These are phyloP conservation scores for Oscarella lobularis DNA, from an alignment of 37 sponge, comb jelly and placozoan species.

Conservation along the genomic window DNA sequence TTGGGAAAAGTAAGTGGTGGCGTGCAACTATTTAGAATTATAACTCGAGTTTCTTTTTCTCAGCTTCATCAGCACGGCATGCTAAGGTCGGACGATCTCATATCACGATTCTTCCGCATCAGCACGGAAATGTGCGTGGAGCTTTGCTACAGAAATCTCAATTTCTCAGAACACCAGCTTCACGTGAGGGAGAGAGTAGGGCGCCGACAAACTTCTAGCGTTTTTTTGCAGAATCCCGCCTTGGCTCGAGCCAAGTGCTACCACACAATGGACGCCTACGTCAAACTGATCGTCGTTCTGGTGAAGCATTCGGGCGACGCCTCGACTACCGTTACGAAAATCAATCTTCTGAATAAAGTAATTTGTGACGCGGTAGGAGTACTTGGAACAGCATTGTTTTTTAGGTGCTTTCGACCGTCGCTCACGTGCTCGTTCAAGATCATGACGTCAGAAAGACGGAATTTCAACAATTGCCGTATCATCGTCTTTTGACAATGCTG, in stretches of 20 bases:
- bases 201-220: too few relatives aligned
- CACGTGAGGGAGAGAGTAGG: too few relatives aligned
- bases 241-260: constrained; percentile 91
- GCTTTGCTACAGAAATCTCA: constrained; percentile 85
- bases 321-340: constrained; percentile 62
- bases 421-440: constrained; percentile 78
- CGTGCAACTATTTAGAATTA: background rate
- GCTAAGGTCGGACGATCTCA: constrained; percentile 86
- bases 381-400: background rate
- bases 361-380: background rate
- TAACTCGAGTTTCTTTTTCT: background rate
- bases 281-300: constrained; percentile 86
- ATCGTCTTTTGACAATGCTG: constrained; percentile 94
- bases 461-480: constrained; percentile 96
- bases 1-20: constrained; percentile 46
- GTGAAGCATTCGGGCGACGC: constrained; percentile 81
- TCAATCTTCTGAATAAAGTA: constrained; percentile 86
- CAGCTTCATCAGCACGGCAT: constrained; percentile 93
- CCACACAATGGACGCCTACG: constrained; percentile 99
- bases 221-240: constrained; percentile 17
- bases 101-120: constrained; percentile 86
- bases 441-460: constrained; percentile 71
- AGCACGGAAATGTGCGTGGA: constrained; percentile 96
- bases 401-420: constrained; percentile 15
- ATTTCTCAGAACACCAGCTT: background rate